Conservation (phyloP, 2,888 invertebrate genomes). For the Athalia rosae region DNA sequence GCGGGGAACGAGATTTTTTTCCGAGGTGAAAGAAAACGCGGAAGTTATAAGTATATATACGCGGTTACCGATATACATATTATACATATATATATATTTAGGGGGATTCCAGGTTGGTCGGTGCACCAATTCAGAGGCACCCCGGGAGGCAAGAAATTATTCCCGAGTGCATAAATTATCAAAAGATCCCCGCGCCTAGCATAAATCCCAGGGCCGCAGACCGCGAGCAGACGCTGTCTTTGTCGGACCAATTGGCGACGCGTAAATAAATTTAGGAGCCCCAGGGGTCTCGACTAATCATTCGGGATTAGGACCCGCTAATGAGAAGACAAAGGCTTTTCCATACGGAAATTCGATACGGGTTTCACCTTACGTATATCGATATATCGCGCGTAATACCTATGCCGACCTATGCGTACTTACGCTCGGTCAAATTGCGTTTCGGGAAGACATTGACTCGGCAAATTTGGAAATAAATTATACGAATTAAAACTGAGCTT, state of each 20-base stretch:
- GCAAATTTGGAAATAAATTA: slow-evolving; percentile 28
- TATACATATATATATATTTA: background rate
- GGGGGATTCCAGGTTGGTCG: background rate
- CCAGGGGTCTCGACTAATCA: slow-evolving; percentile 47
- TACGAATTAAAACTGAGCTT: background rate
- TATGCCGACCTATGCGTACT: background rate
- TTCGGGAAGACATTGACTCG: background rate
- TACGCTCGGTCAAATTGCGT: slow-evolving; percentile 25
- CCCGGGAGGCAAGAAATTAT: slow-evolving; percentile 45
- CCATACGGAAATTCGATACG: slow-evolving; percentile 46
- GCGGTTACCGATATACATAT: no score
- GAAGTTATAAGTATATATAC: no score
- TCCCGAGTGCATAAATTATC: slow-evolving; percentile 46
- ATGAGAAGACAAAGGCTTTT: slow-evolving; percentile 48
- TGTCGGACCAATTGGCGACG: slow-evolving; percentile 45
- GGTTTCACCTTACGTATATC: slow-evolving; percentile 39
- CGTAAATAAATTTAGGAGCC: slow-evolving; percentile 48
- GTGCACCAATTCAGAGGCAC: slow-evolving; percentile 25
- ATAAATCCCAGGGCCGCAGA: slow-evolving; percentile 42
- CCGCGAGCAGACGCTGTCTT: slow-evolving; percentile 32
- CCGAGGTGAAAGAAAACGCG: no score
- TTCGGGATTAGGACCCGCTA: slow-evolving; percentile 48
- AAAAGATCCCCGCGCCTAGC: slow-evolving; percentile 46
- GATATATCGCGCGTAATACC: background rate
- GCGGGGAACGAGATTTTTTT: no score